These are phyloP conservation scores for Ariolimax columbianus DNA, from an alignment of 2,888 invertebrate species.

Conservation along the genomic window DNA sequence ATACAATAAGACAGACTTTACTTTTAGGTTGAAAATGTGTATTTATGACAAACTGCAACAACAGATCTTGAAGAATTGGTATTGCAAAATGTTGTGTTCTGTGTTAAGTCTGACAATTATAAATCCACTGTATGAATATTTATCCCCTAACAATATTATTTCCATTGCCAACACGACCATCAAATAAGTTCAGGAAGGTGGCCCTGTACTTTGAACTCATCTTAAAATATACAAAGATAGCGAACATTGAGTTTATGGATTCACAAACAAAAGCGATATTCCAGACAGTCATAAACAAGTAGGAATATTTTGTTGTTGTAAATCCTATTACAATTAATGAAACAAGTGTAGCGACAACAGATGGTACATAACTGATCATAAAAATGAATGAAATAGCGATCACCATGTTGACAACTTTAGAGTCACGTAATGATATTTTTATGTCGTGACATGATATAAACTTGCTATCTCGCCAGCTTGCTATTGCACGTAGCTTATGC, in stretches of 20 bases:
- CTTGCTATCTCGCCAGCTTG: not conserved
- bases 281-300: not conserved
- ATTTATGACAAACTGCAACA: too few relatives aligned
- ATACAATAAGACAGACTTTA: too few relatives aligned
- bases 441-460: not conserved
- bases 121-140: too few relatives aligned
- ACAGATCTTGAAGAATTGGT: too few relatives aligned
- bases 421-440: not conserved
- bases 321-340: not conserved
- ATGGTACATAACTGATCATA: not conserved
- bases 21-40: too few relatives aligned
- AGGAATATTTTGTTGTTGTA: not conserved
- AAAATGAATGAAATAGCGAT: not conserved
- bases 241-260: not conserved
- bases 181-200: not conserved
- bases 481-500: not conserved
- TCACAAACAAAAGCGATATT: not conserved
- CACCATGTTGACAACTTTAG: not conserved
- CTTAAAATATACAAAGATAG: conserved; percentile 1
- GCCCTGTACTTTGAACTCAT: conserved; percentile 3
- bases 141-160: too few relatives aligned
- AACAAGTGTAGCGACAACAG: not conserved
- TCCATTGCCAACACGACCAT: not conserved
- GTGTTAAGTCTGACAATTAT: too few relatives aligned
- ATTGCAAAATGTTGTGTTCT: too few relatives aligned